These are phyloP conservation scores for Bujurquina vittata DNA, from an alignment of 2,113 vertebrate genomes.

Conservation along the genomic window DNA sequence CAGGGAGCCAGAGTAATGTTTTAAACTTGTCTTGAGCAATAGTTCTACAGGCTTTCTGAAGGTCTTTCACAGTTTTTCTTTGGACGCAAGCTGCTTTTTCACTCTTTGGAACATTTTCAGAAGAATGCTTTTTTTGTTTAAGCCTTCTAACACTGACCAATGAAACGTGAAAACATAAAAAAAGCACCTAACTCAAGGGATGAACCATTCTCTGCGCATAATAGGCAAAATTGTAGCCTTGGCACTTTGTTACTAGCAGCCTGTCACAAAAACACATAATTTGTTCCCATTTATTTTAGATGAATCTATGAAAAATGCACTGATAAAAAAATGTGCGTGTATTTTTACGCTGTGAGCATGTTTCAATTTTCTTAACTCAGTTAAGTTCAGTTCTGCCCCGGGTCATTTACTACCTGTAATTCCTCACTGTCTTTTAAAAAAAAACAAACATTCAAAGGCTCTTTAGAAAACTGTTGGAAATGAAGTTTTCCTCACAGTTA, in stretches of 20 bases:
- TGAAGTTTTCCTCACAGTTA: conserved; percentile 18
- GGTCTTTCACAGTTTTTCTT: neutral
- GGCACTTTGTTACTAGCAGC: neutral
- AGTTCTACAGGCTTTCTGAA: neutral
- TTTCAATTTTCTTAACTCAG: neutral
- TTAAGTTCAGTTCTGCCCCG: neutral
- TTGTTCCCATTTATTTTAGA: neutral
- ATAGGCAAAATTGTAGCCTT: neutral
- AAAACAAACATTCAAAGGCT: neutral
- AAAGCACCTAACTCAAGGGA: neutral
- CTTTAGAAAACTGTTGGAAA: conserved; percentile 1
- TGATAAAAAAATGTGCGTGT: no score
- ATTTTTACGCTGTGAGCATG: neutral
- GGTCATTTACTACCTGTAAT: neutral
- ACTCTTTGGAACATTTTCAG: neutral
- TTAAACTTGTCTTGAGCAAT: neutral
- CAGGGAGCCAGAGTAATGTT: neutral
- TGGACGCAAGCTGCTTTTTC: neutral
- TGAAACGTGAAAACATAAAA: neutral
- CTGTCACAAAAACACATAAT: neutral
- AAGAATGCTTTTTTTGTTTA: neutral
- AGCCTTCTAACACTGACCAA: neutral
- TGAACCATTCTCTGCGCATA: neutral
- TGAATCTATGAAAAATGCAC: neutral
- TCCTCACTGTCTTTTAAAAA: neutral